Percentiles rank a stretch among this genome's conserved stretches.
phyloP scores from a whole-genome alignment of 2,113 vertebrate genomes.

The Seriola dumerili region DNA sequence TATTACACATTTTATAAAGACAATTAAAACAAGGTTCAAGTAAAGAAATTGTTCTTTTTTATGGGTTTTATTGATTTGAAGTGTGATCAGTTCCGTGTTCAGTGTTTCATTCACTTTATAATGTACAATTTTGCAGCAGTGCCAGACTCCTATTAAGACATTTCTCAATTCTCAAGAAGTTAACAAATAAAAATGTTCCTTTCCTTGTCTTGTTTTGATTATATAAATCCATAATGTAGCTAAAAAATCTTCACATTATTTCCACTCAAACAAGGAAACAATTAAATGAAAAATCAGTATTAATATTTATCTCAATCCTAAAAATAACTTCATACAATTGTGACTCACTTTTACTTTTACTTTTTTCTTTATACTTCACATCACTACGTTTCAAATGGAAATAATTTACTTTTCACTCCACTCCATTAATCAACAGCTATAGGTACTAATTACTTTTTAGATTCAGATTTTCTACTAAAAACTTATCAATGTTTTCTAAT shows the following conservation, averaged over 20 bases:
- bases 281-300: background rate
- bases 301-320: background rate
- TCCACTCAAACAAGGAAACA: background rate
- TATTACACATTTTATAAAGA: slow-evolving; percentile 82
- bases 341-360: too few relatives aligned
- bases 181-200: slow-evolving; percentile 32
- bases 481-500: too few relatives aligned
- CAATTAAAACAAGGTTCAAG: slow-evolving; percentile 70
- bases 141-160: slow-evolving; percentile 45
- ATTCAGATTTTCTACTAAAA: too few relatives aligned
- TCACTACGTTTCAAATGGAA: too few relatives aligned
- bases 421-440: too few relatives aligned
- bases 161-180: slow-evolving; percentile 11
- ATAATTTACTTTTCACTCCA: too few relatives aligned
- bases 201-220: slow-evolving; percentile 26
- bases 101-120: slow-evolving; percentile 70
- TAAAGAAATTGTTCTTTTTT: slow-evolving; percentile 88
- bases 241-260: too few relatives aligned
- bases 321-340: too few relatives aligned
- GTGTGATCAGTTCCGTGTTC: slow-evolving; percentile 86
- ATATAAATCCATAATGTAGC: background rate
- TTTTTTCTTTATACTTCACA: too few relatives aligned
- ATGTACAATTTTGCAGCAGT: slow-evolving; percentile 57
- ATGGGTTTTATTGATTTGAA: slow-evolving; percentile 85
- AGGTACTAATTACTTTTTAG: too few relatives aligned